phyloP scores from a whole-genome alignment of 2,888 invertebrate genomes.

The Agapostemon virescens region DNA sequence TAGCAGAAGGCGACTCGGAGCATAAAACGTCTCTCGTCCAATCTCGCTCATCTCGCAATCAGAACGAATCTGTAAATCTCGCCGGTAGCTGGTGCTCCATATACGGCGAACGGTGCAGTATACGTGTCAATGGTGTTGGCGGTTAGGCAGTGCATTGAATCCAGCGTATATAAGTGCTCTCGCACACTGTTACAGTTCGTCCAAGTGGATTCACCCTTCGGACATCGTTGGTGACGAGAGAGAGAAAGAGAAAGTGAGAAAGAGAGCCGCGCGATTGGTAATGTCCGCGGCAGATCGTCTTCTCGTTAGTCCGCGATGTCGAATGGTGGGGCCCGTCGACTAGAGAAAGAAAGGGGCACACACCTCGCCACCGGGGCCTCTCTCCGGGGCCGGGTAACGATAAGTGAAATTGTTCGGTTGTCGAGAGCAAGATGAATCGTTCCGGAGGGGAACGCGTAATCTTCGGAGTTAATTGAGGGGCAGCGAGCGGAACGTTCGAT shows the following conservation, averaged over 20 bases:
- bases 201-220: neutral
- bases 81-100: neutral
- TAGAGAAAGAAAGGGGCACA: constrained; percentile 2
- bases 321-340: neutral
- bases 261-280: neutral
- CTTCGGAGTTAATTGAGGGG: constrained; percentile 39
- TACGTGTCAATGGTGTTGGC: neutral
- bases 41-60: no score
- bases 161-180: neutral
- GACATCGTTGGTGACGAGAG: neutral
- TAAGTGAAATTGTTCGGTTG: constrained; percentile 29
- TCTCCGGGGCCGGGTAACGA: constrained; percentile 6
- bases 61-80: neutral
- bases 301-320: neutral
- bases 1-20: no score
- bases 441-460: constrained; percentile 19
- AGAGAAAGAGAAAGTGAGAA: no score
- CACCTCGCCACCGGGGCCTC: neutral
- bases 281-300: constrained; percentile 6
- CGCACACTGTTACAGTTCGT: neutral
- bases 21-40: no score
- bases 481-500: constrained; percentile 48
- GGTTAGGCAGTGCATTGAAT: neutral
- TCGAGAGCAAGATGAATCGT: constrained; percentile 32
- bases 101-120: neutral